Evolutionary conservation across 2,113 vertebrate genomes (phyloP), one percentile per base, ranked within the genome.

Genomic region (Seriola rivoliana): DNA sequence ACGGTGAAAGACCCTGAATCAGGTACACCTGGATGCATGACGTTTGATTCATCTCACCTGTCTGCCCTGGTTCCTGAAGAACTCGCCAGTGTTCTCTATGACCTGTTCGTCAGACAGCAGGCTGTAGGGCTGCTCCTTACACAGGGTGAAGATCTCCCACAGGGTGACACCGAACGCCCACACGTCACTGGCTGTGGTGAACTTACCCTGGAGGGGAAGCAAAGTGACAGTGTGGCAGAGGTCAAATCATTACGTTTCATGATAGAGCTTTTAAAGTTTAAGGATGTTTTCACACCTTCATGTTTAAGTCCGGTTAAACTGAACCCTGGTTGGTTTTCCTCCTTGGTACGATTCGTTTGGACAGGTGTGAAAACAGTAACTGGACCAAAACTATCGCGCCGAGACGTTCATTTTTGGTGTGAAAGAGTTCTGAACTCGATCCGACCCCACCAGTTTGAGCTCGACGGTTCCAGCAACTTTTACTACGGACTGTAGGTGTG

Each of bases 121-220:
- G 74, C 95, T 96, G 91, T 97, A 97, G 3, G 96, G 96, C 87
- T 97, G 96, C 90, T 97, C 96, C 82, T 96, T 97, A 60, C 96
- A 97, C 82, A 97, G 93, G 1, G 96, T 96, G 93, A 96, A 97
- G 91, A 97, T 95, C 90, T 97, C 96, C 96, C 96, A 97, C 85
- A 97, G 93, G 0, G 96, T 97, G 34, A 97, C 95, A 0, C 96
- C 96, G 3, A 97, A 96, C 0, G 96, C 96, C 96, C 96, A 97
- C 48, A 96, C 96, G 0, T 97, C 96, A 19, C 96, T 97, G 62
- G 96, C 95, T 0, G 95, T 97, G 85, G 96, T 97, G 94, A 97
- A 97, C 91, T 97, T 97, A 2, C 96, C 96, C 96, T 97, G 84
- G 10, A 70, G 59, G 23, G 17, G 16, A 23, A 8, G 12, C 3